Evolutionary conservation across 2,113 vertebrate genomes (phyloP).

Genomic region (Odocoileus virginianus): DNA sequence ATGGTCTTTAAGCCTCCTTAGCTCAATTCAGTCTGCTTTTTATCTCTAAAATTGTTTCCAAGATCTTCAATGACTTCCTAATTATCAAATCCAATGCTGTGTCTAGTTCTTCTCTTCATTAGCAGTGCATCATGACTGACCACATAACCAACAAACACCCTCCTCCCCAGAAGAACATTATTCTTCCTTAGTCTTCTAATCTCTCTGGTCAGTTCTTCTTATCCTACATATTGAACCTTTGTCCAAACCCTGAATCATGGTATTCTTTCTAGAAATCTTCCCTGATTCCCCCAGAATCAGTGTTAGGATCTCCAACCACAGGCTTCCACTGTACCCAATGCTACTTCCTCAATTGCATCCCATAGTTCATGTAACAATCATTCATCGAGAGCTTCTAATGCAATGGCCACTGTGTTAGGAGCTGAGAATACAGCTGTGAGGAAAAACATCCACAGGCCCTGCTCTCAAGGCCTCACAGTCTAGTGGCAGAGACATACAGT

Average conservation of each 20-base stretch:
- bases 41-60: slow-evolving; percentile 9
- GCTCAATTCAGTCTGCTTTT: slow-evolving; percentile 33
- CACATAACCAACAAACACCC: not conserved
- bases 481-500: not conserved
- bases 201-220: slow-evolving; percentile 18
- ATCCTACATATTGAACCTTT: slow-evolving; percentile 11
- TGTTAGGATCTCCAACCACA: not conserved
- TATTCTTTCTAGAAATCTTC: not conserved
- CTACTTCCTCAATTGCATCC: not conserved
- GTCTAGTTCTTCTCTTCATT: not conserved
- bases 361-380: not conserved
- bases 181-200: slow-evolving; percentile 18
- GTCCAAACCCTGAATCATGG: not conserved
- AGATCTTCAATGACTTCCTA: not conserved
- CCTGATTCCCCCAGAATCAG: not conserved
- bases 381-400: not conserved
- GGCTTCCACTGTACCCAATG: not conserved
- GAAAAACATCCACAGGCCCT: not conserved
- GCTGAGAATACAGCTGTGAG: not conserved
- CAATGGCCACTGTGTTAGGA: not conserved
- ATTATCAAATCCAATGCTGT: not conserved
- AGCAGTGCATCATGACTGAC: not conserved
- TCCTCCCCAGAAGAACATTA: not conserved
- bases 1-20: slow-evolving; percentile 14
- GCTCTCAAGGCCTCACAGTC: not conserved